These are phyloP conservation scores for Tetanocera ferruginea DNA, from an alignment of 2,888 invertebrate genomes.

Conservation along the genomic window DNA sequence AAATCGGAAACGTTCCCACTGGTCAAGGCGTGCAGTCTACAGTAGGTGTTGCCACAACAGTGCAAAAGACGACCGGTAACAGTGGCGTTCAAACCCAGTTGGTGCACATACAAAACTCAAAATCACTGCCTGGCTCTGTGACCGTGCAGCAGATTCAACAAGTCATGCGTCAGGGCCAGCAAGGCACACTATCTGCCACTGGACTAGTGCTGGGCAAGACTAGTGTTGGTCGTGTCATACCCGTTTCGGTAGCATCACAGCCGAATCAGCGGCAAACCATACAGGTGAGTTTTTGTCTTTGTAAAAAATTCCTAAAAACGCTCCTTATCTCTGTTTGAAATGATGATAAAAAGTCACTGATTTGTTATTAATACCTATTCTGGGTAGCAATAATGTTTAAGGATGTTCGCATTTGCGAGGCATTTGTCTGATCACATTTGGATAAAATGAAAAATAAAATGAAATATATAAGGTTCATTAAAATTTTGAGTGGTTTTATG, in stretches of 20 bases:
- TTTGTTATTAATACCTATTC: constrained; percentile 19
- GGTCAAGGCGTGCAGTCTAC: background rate
- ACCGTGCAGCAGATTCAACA: constrained; percentile 83
- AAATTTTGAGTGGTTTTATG: too few species aligned
- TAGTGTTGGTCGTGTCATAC: constrained; percentile 76
- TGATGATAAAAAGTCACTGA: constrained; percentile 16
- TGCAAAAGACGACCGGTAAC: constrained; percentile 58
- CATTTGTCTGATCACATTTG: constrained; percentile 13
- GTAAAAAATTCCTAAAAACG: constrained; percentile 5
- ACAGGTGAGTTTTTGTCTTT: constrained; percentile 63
- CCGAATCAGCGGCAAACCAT: constrained; percentile 73
- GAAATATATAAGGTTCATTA: background rate
- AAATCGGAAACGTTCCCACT: constrained; percentile 46
- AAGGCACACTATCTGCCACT: constrained; percentile 64
- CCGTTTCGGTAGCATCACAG: constrained; percentile 75
- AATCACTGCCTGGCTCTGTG: constrained; percentile 73
- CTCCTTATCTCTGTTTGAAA: background rate
- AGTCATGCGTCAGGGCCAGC: constrained; percentile 76
- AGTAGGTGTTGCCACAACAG: constrained; percentile 47
- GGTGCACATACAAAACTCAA: constrained; percentile 77
- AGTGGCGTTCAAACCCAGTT: constrained; percentile 77
- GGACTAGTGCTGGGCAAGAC: constrained; percentile 75
- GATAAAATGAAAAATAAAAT: background rate
- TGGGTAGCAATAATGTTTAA: constrained; percentile 22
- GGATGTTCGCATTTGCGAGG: constrained; percentile 29